A percentile compares a stretch with the other conserved stretches of the same genome.
Evolutionary conservation across 2,888 invertebrate species (phyloP).

Genomic region (Tipula vernalis): DNA sequence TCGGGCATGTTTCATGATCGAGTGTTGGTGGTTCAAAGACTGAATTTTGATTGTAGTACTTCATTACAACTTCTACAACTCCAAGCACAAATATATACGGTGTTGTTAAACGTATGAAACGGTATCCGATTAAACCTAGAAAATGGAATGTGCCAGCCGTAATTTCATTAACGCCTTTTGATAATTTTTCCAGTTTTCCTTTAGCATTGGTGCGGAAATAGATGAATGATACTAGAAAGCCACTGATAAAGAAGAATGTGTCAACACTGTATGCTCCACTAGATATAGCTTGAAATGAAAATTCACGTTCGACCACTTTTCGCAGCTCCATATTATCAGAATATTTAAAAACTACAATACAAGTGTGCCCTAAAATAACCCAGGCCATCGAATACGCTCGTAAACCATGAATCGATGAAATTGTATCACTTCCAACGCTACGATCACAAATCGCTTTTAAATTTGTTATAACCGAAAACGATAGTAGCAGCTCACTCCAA

Average conservation of each 20-base stretch:
- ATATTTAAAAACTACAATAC: conserved; percentile 71
- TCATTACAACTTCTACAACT: conserved; percentile 73
- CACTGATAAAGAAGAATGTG: conserved; percentile 74
- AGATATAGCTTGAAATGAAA: conserved; percentile 65
- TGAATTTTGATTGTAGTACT: conserved; percentile 69
- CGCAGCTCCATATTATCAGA: conserved; percentile 68
- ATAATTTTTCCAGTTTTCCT: conserved; percentile 53
- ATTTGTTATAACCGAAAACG: conserved; percentile 67
- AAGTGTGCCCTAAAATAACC: conserved; percentile 62
- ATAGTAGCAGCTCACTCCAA: conserved; percentile 55
- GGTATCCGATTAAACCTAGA: conserved; percentile 59
- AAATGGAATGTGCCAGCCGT: conserved; percentile 57
- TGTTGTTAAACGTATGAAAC: conserved; percentile 66
- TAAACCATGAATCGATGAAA: conserved; percentile 60
- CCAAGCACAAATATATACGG: conserved; percentile 76
- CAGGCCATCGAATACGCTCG: conserved; percentile 54
- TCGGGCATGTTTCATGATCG: conserved; percentile 69
- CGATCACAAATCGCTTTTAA: conserved; percentile 69
- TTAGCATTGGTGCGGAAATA: conserved; percentile 69
- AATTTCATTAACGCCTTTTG: conserved; percentile 50
- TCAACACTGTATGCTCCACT: conserved; percentile 73
- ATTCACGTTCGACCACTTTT: conserved; percentile 59
- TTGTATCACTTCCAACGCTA: conserved; percentile 65
- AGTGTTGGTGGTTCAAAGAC: conserved; percentile 73
- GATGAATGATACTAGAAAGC: conserved; percentile 70